These are phyloP conservation scores for Drosophila pseudotalamancana DNA, from an alignment of 2,888 invertebrate genomes.

Conservation along the genomic window DNA sequence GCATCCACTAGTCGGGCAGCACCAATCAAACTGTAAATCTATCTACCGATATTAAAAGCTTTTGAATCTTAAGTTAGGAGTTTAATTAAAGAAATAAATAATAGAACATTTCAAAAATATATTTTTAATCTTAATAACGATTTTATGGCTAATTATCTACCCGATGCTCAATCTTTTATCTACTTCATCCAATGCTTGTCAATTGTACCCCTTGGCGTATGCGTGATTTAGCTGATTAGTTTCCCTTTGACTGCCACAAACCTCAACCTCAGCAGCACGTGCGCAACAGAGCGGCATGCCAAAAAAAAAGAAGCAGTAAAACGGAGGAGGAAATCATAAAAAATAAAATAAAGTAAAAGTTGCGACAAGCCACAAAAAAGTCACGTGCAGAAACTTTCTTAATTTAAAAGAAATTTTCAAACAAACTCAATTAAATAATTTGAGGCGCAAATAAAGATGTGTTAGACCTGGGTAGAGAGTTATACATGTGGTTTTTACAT, in stretches of 20 bases:
- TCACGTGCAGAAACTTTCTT: slow-evolving; percentile 77
- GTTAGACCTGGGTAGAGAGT: slow-evolving; percentile 14
- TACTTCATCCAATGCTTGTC: neutral
- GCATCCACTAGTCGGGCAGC: too few species aligned
- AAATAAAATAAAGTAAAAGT: slow-evolving; percentile 26
- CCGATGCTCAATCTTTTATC: neutral
- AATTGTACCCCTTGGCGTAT: slow-evolving; percentile 1
- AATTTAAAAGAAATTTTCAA: slow-evolving; percentile 79
- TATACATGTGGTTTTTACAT: slow-evolving; percentile 45
- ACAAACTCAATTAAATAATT: slow-evolving; percentile 80
- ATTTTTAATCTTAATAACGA: neutral
- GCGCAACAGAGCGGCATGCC: slow-evolving; percentile 42
- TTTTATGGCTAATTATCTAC: neutral
- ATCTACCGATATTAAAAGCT: too few species aligned
- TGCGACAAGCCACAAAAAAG: slow-evolving; percentile 52
- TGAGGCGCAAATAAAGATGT: slow-evolving; percentile 73
- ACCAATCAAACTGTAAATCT: too few species aligned
- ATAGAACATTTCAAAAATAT: too few species aligned
- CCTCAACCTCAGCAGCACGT: slow-evolving; percentile 64
- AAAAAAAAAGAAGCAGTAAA: too few species aligned
- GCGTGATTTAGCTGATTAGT: slow-evolving; percentile 55
- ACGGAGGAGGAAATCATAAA: too few species aligned
- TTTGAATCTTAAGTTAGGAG: too few species aligned
- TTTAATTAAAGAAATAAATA: too few species aligned
- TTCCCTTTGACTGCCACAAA: slow-evolving; percentile 49